Conservation (phyloP, 2,797 vertebrate genomes). For the Lates japonicus region DNA sequence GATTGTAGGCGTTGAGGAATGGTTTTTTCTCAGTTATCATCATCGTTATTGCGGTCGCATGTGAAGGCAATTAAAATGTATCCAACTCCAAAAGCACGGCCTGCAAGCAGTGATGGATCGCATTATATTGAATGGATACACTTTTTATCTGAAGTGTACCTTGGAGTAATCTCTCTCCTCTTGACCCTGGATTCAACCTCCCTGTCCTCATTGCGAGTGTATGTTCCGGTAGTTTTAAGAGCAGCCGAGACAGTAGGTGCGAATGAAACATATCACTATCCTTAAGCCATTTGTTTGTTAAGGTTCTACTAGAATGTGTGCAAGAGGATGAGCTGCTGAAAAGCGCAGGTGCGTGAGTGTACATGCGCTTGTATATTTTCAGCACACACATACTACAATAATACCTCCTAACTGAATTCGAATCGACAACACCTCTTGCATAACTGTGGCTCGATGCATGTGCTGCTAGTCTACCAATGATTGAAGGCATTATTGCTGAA, state of each 20-base stretch:
- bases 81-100: no score
- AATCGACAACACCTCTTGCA: conserved; percentile 38
- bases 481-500: conserved; percentile 67
- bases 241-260: conserved; percentile 37
- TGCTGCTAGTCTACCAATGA: conserved; percentile 65
- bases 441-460: no score
- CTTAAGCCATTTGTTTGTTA: conserved; percentile 82
- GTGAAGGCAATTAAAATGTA: no score
- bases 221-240: no score
- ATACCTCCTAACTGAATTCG: conserved; percentile 32
- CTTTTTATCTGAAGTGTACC: conserved; percentile 78
- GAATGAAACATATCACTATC: conserved; percentile 78
- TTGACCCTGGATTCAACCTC: conserved; percentile 74
- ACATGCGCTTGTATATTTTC: conserved; percentile 50
- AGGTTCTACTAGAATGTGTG: conserved; percentile 80
- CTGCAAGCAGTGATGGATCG: no score
- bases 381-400: conserved; percentile 19
- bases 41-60: no score
- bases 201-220: no score
- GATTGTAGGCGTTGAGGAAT: no score
- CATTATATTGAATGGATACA: no score
- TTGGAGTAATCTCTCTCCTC: conserved; percentile 77
- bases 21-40: no score
- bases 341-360: conserved; percentile 67
- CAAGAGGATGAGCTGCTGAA: conserved; percentile 73